Conservation (phyloP, 2,113 vertebrate species). For the Anolis carolinensis region DNA sequence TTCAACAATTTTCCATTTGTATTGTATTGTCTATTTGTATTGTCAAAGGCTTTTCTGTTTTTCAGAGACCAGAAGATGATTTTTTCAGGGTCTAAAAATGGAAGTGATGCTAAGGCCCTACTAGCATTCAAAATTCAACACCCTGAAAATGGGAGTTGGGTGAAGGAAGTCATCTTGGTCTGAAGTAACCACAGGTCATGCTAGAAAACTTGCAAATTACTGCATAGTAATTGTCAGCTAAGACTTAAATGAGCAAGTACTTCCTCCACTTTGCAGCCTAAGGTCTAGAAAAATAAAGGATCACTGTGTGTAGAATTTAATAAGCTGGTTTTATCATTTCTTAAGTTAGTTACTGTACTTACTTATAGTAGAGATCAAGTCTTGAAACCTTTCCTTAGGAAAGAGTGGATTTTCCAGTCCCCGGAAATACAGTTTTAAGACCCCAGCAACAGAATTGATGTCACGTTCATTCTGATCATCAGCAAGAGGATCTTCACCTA, state of each 20-base stretch:
- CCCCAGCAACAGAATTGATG: slow-evolving; percentile 96
- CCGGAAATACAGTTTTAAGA: slow-evolving; percentile 97
- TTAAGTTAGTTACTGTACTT: slow-evolving; percentile 71
- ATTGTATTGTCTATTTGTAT: too few species aligned
- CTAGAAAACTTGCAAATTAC: not conserved
- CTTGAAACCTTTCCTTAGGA: slow-evolving; percentile 96
- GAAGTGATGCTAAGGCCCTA: not conserved
- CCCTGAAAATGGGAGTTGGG: not conserved
- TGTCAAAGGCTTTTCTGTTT: too few species aligned
- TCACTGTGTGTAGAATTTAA: not conserved
- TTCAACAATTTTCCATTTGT: too few species aligned
- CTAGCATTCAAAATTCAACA: not conserved
- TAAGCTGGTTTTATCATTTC: not conserved
- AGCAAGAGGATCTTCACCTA: slow-evolving; percentile 95
- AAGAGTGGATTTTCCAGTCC: slow-evolving; percentile 97
- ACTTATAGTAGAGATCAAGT: slow-evolving; percentile 97
- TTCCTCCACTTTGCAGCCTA: not conserved
- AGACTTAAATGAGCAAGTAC: not conserved
- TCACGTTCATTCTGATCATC: slow-evolving; percentile 94
- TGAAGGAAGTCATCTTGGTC: not conserved
- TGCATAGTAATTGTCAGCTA: not conserved
- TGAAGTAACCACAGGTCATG: not conserved
- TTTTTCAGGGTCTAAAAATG: not conserved
- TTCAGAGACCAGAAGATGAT: not conserved
- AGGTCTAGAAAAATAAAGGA: not conserved